Evolutionary conservation across 2,888 invertebrate species (phyloP).

Genomic region (Cremastobaeus sp.): DNA sequence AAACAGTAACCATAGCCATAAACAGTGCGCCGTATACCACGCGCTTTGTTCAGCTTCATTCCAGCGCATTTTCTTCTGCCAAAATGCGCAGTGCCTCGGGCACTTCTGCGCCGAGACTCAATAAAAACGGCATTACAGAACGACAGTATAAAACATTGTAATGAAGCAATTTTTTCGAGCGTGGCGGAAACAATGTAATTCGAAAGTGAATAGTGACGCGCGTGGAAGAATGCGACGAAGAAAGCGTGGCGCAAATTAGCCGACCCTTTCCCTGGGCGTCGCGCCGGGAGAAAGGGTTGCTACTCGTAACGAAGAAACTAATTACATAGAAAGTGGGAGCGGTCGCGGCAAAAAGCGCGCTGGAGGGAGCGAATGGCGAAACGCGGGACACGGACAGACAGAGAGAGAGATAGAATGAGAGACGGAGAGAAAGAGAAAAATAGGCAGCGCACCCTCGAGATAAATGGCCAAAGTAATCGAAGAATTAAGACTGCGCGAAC

Average conservation of each 20-base stretch:
- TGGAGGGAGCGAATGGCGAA: slow-evolving; percentile 7
- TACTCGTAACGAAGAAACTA: slow-evolving; percentile 62
- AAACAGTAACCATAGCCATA: no score
- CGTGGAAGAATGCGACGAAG: slow-evolving; percentile 43
- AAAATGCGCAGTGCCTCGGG: not conserved
- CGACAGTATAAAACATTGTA: slow-evolving; percentile 35
- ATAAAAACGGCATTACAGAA: slow-evolving; percentile 32
- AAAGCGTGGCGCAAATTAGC: slow-evolving; percentile 41
- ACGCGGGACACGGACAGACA: slow-evolving; percentile 35
- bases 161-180: slow-evolving; percentile 48
- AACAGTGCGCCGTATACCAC: no score
- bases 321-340: slow-evolving; percentile 62
- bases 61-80: not conserved
- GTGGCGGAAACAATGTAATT: slow-evolving; percentile 43
- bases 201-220: slow-evolving; percentile 33
- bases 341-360: not conserved
- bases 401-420: no score
- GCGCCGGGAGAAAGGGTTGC: slow-evolving; percentile 21
- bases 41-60: not conserved
- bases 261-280: not conserved
- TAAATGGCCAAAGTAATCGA: slow-evolving; percentile 64
- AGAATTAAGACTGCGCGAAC: slow-evolving; percentile 60
- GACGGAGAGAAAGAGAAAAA: slow-evolving; percentile 60
- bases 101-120: slow-evolving; percentile 4
- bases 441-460: slow-evolving; percentile 57